Base-by-base conservation (phyloP, 1,140 invertebrate species). In the Leptinotarsa defecta region DNA sequence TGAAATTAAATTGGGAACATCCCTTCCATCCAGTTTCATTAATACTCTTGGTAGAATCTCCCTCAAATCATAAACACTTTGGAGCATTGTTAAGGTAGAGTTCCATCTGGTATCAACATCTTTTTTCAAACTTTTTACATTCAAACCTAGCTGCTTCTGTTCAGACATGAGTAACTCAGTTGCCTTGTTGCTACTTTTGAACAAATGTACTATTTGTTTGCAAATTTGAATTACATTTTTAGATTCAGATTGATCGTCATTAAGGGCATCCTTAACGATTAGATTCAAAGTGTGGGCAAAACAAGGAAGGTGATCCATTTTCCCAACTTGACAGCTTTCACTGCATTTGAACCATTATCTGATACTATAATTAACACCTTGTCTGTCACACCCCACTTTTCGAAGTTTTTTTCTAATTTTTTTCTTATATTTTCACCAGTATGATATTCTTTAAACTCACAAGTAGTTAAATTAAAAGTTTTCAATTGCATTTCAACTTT, bases 31-130 rank as follows among this genome's bases (percentile, higher is more conserved):
- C n/a, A 67, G n/a, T 20, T 20, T 22, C 22, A 24, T 67, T 24
- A 67, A 20, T 19, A 24, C 22, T 20, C 5, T 27, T 67, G 65
- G 2, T 27, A 67, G 15, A 17, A 22, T 15, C 27, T 62, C 61
- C 64, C 48, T 73, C 78, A 24, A n/a, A 79, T 27, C 27, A 27
- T 27, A 27, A 27, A 27, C 27, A 27, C 84, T 27, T 57, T 80
- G 65, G 3, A 85, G 48, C 83, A 85, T 85, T 43, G 81, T 73
- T 43, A 78, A 83, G 5, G 79, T 80, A 3, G 80, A 84, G 77
- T 84, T 84, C 83, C 84, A 85, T 20, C 82, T 48, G 11, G 83
- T 84, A n/a, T 20, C 13, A n/a, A 79, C 74, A 77, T 85, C 82
- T 76, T 83, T 78, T 62, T 83, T 83, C 43, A 84, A 24, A 77